phyloP scores from a whole-genome alignment of 1,140 invertebrate species.

The Mya arenaria region DNA sequence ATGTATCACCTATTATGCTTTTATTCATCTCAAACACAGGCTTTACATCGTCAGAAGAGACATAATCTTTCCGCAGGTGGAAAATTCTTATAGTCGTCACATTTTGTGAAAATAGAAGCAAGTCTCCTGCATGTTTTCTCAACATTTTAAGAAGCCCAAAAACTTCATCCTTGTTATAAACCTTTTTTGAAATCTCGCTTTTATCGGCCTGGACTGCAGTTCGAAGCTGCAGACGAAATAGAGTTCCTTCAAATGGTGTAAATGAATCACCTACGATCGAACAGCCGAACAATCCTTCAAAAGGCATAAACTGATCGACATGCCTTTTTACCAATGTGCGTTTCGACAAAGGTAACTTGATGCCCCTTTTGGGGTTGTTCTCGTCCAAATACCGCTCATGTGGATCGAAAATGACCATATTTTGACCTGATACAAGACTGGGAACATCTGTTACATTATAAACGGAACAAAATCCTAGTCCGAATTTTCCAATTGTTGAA shows the following conservation, averaged over 20 bases:
- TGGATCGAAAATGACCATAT: slow-evolving; percentile 43
- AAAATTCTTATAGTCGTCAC: slow-evolving; percentile 71
- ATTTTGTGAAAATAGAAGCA: slow-evolving; percentile 78
- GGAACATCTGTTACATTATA: slow-evolving; percentile 51
- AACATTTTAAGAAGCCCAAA: slow-evolving; percentile 69
- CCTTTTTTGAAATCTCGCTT: slow-evolving; percentile 70
- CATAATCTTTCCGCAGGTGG: slow-evolving; percentile 55
- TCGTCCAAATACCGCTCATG: slow-evolving; percentile 32
- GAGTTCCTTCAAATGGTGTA: slow-evolving; percentile 63
- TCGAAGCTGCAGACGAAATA: slow-evolving; percentile 75
- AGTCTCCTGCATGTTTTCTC: slow-evolving; percentile 63
- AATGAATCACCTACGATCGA: slow-evolving; percentile 18
- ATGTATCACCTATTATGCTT: background rate
- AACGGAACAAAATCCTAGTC: slow-evolving; percentile 44
- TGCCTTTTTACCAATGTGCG: background rate
- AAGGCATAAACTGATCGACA: slow-evolving; percentile 57
- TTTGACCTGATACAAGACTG: slow-evolving; percentile 21
- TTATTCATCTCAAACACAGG: background rate
- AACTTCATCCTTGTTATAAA: slow-evolving; percentile 71
- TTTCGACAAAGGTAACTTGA: slow-evolving; percentile 14
- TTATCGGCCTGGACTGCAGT: slow-evolving; percentile 67
- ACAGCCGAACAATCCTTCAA: slow-evolving; percentile 72
- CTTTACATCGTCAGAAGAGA: background rate
- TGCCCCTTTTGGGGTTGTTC: background rate
- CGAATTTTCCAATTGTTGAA: slow-evolving; percentile 42